Evolutionary conservation across 37 sponge, comb jelly and placozoan species (phyloP).

Genomic region (Chondrosia reniformis): DNA sequence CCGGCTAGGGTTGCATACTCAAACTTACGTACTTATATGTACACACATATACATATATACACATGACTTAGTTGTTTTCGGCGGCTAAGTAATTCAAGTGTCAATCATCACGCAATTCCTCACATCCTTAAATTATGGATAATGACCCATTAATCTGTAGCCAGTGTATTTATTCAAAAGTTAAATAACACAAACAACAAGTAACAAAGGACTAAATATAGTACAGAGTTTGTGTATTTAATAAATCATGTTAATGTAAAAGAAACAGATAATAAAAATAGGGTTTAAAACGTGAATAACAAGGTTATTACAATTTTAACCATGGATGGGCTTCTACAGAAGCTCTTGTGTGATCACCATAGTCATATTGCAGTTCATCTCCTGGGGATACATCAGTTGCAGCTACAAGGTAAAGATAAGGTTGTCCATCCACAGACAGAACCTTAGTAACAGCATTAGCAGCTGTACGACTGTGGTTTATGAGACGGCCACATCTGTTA

Average conservation of each 20-base stretch:
- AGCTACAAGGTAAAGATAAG: constrained; percentile 71
- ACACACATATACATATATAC: too few species aligned
- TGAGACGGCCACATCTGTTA: constrained; percentile 72
- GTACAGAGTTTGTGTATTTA: background rate
- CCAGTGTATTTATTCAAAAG: too few species aligned
- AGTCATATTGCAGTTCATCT: constrained; percentile 90
- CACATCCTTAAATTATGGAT: too few species aligned
- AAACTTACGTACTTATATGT: too few species aligned
- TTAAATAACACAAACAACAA: too few species aligned
- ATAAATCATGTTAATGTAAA: background rate
- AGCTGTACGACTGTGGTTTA: constrained; percentile 75
- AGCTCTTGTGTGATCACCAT: constrained; percentile 73
- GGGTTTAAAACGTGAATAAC: background rate
- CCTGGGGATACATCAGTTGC: constrained; percentile 60
- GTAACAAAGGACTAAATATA: too few species aligned
- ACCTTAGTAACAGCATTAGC: constrained; percentile 60
- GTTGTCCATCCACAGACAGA: constrained; percentile 42
- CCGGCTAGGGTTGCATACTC: too few species aligned
- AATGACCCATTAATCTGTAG: too few species aligned
- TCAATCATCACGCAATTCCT: too few species aligned
- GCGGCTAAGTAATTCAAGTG: too few species aligned
- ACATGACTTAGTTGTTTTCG: too few species aligned
- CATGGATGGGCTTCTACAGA: constrained; percentile 77
- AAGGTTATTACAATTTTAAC: constrained; percentile 51
- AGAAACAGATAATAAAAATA: background rate